Base-by-base conservation (phyloP, 1,140 invertebrate species). In the Drosophila ironensis region DNA sequence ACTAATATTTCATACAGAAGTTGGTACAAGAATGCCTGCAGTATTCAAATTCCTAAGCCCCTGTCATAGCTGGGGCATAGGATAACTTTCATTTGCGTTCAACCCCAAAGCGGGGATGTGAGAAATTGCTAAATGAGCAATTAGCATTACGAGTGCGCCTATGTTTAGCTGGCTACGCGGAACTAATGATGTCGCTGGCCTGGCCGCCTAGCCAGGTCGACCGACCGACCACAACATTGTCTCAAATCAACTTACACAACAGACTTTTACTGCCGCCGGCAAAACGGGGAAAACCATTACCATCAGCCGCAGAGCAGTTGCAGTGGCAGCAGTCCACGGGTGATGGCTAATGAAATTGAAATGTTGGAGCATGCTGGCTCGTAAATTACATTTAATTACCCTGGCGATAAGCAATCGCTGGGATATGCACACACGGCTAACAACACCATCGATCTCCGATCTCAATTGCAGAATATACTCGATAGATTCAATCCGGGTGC, bases 401-500 rank as follows among this genome's bases (percentile, higher is more conserved):
- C 25, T 9, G 19, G 9, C 27, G 56, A 54, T 59, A 63, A 28
- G 52, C 42, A 22, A 14, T n/a, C n/a, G n/a, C n/a, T n/a, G n/a
- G 9, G 6, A 25, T 27, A 51, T 57, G 16, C 30, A 47, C 14
- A 12, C 48, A n/a, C 30, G 48, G 35, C 46, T 48, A 67, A 60
- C 42, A 40, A 51, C 4, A 45, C 11, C 30, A 72, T 56, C 33
- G 54, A 66, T 67, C 27, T 41, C 50, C 47, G 6, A 47, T 50
- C 40, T 28, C 33, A 56, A 95, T 71, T 86, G 57, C 94, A 98
- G 96, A 97, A 97, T 90, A 97, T 98, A 90, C 91, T 97, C 93
- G 96, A 97, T 89, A 97, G 97, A 91, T 98, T 97, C 92, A 97
- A 97, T 92, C 97, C 96, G 24, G 95, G 96, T 71, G 96, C 96